Base-by-base conservation (phyloP, 2,797 vertebrate species). In the Eulemur coronatus region DNA sequence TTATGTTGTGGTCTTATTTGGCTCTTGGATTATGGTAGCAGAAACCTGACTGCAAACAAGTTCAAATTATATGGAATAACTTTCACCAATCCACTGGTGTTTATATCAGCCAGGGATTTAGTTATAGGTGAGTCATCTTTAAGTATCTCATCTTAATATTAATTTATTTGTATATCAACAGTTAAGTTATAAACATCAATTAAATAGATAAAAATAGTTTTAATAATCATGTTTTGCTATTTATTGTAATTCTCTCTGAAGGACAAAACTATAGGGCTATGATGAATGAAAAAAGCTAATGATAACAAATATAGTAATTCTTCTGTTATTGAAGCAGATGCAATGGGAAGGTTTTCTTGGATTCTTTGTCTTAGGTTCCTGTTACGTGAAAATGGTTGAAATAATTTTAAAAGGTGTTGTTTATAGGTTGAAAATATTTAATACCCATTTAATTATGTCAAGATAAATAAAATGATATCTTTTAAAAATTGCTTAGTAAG, bases 1-100 rank as follows among this genome's bases (percentile, higher is more conserved):
- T 98, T 99, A 96, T 99, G 99, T 99, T 99, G 99, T 98, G 99
- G 99, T 98, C 99, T 99, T 98, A 99, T 99, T 98, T 99, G 99
- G 99, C 98, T 99, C 94, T 99, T 99, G 98, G 99, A 99, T 98
- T 99, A 99, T 97, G 99, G 99, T 98, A 99, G 99, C 96, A 99
- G 99, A 98, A 99, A 98, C 97, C 99, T 98, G 98, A 98, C 98
- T 93, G 98, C 99, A 46, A 98, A 99, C 89, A 99, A 99, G 98
- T 99, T 99, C 98, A 99, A 98, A 97, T 99, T 99, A 91, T 99
- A 99, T 73, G 99, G 99, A 95, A 99, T 99, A 97, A 99, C 99
- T 70, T 99, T 99, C 97, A 99, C 99, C 98, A 99, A 99, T 98
- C 99, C 99, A 33, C 98, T 99, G 97, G 98, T 99, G 93, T 99